phyloP scores from a whole-genome alignment of 2,797 vertebrate species.

The Myotis pilosus region DNA sequence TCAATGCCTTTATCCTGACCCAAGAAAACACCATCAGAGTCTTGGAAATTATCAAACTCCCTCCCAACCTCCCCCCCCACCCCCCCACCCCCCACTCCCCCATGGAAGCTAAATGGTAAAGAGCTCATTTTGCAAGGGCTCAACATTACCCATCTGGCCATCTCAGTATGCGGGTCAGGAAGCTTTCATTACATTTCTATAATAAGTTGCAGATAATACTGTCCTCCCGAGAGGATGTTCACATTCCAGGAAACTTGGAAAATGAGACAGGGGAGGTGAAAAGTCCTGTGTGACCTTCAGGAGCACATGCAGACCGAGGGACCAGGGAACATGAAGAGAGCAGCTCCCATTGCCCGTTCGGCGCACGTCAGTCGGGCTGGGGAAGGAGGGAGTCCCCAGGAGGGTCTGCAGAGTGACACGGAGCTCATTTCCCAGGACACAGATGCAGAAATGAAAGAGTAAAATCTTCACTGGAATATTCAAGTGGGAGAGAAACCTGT shows the following conservation, averaged over 20 bases:
- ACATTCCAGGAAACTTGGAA: not conserved
- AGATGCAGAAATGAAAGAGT: not conserved
- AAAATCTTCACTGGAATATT: not conserved
- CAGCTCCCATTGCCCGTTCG: not conserved
- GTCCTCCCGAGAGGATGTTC: not conserved
- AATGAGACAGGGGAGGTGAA: not conserved
- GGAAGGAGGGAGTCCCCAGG: not conserved
- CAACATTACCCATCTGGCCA: not conserved
- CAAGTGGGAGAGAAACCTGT: not conserved
- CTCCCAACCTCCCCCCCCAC: no score
- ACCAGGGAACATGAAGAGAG: not conserved
- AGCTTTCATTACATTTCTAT: not conserved
- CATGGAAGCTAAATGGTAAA: not conserved
- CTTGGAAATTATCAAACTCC: not conserved
- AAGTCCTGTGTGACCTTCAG: conserved; percentile 5
- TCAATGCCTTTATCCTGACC: not conserved
- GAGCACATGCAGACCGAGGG: not conserved
- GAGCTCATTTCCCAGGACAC: not conserved
- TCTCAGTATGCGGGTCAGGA: not conserved
- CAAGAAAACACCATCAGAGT: conserved; percentile 13
- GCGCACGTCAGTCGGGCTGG: not conserved
- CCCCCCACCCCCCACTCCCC: no score
- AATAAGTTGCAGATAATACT: not conserved
- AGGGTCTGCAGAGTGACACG: not conserved
- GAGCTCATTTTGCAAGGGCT: not conserved